A percentile compares a stretch with the other conserved stretches of the same genome.
phyloP scores from a whole-genome alignment of 1,140 invertebrate genomes.

The Hycleus cichorii region DNA sequence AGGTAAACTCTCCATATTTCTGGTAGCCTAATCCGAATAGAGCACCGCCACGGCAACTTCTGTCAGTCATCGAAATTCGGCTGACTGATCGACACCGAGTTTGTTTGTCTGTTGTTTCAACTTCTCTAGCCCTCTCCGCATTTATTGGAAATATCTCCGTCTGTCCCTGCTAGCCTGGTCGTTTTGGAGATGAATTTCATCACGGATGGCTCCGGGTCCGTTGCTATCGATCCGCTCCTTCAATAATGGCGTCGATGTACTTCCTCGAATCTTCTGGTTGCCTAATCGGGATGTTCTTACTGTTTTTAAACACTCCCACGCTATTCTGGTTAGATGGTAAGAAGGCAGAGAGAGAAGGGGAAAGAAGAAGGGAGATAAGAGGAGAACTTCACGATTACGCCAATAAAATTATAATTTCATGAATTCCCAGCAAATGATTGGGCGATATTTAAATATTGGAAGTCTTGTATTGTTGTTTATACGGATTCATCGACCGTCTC shows the following conservation, averaged over 20 bases:
- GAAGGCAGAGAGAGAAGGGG: too few species aligned
- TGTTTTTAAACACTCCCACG: conserved; percentile 25
- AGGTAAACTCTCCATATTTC: neutral
- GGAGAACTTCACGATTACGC: neutral
- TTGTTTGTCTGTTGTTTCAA: neutral
- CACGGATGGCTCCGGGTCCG: neutral
- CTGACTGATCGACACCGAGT: neutral
- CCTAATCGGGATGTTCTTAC: conserved; percentile 1
- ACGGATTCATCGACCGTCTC: neutral
- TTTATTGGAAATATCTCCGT: neutral
- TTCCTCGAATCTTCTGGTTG: neutral
- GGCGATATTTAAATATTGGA: neutral
- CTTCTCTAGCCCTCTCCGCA: neutral
- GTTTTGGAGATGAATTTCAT: too few species aligned
- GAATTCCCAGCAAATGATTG: neutral
- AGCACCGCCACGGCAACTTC: conserved; percentile 17
- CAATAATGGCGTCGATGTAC: neutral
- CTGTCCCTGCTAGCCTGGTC: too few species aligned
- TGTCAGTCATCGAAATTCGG: conserved; percentile 21
- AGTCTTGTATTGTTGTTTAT: neutral
- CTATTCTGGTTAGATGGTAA: neutral
- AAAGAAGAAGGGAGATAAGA: neutral
- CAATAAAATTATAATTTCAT: neutral
- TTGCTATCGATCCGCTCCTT: neutral
- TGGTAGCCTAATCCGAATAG: neutral